Conservation (phyloP, 2,888 invertebrate genomes). For the Cryptosula pallasiana region DNA sequence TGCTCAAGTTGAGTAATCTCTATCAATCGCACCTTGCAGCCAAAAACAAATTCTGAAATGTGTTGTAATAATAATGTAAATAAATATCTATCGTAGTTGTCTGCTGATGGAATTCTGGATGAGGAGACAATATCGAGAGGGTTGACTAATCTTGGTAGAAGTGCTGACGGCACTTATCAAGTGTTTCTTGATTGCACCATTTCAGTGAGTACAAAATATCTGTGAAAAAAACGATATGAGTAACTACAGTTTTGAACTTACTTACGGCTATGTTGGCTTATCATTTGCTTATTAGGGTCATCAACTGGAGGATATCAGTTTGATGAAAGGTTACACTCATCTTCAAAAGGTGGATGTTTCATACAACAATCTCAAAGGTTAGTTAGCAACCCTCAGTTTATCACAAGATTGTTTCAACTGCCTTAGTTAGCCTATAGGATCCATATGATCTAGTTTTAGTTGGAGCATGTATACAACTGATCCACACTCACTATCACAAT, state of each 20-base stretch:
- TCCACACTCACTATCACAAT: too few relatives aligned
- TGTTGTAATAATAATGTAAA: too few relatives aligned
- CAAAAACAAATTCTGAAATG: too few relatives aligned
- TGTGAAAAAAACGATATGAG: neutral
- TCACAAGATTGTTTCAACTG: too few relatives aligned
- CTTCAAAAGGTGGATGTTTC: slow-evolving; percentile 49
- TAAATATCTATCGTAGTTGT: slow-evolving; percentile 13
- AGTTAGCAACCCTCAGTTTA: too few relatives aligned
- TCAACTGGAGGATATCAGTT: slow-evolving; percentile 40
- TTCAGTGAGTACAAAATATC: slow-evolving; percentile 36
- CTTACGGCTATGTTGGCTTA: neutral
- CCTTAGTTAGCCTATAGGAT: too few relatives aligned
- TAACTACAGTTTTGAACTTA: neutral
- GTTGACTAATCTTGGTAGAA: slow-evolving; percentile 44
- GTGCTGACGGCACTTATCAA: slow-evolving; percentile 47
- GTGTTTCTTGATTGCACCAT: slow-evolving; percentile 46
- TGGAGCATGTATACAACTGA: too few relatives aligned
- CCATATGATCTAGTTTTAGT: too few relatives aligned
- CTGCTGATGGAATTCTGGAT: slow-evolving; percentile 43
- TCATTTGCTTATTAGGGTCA: slow-evolving; percentile 38
- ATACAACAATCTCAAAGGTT: slow-evolving; percentile 49
- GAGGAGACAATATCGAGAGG: slow-evolving; percentile 47
- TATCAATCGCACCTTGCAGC: too few relatives aligned
- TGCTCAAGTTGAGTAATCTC: too few relatives aligned
- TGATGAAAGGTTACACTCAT: slow-evolving; percentile 41